Evolutionary conservation across 1,140 invertebrate species (phyloP).

Genomic region (Eubasilissa regina): DNA sequence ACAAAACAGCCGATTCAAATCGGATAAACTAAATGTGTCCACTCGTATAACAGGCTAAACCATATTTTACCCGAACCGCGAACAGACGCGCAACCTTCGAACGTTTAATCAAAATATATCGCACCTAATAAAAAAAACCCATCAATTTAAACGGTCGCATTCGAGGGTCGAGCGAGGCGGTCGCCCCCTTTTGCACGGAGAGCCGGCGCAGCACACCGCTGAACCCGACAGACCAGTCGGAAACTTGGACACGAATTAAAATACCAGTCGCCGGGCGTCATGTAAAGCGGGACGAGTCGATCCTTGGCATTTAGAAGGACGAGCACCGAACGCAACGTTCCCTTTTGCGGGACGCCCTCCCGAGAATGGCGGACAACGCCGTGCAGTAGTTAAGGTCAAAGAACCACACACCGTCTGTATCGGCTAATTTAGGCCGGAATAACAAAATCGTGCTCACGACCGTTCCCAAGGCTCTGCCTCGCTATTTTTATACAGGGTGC

Average conservation of each 20-base stretch:
- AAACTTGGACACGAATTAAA: conserved; percentile 7
- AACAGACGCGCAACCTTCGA: too few species aligned
- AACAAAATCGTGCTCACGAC: neutral
- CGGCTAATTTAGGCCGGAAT: conserved; percentile 29
- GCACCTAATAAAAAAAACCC: too few species aligned
- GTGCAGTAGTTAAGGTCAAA: conserved; percentile 30
- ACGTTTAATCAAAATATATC: too few species aligned
- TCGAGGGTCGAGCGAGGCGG: too few species aligned
- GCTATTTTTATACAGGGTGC: neutral
- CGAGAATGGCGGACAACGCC: conserved; percentile 5
- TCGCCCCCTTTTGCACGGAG: neutral
- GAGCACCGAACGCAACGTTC: too few species aligned
- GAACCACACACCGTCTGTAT: conserved; percentile 36
- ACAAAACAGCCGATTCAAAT: too few species aligned
- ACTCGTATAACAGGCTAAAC: too few species aligned
- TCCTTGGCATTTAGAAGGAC: neutral
- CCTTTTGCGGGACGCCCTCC: too few species aligned
- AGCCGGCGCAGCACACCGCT: neutral
- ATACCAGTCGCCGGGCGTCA: neutral
- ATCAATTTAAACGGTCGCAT: too few species aligned
- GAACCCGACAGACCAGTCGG: conserved; percentile 18
- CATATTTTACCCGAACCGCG: too few species aligned
- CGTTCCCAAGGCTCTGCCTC: neutral
- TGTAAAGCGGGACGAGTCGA: neutral
- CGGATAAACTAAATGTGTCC: too few species aligned